phyloP scores from a whole-genome alignment of 2,888 invertebrate species.

The Pollenia angustigena region DNA sequence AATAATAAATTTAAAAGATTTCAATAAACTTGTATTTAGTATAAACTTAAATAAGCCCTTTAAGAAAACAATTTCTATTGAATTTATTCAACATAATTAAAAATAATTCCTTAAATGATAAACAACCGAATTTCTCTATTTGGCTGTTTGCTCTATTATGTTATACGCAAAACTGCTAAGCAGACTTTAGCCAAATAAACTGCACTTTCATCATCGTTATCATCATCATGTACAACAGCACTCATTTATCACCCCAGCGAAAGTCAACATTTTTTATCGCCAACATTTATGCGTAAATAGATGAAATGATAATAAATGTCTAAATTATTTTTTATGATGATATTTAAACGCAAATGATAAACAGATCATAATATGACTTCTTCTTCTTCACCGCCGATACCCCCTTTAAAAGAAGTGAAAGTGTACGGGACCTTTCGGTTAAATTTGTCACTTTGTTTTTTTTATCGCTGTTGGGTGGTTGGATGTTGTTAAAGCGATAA shows the following conservation, averaged over 20 bases:
- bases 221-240: background rate
- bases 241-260: constrained; percentile 8
- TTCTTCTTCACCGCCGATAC: constrained; percentile 6
- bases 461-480: constrained; percentile 18
- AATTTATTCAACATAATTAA: too few species aligned
- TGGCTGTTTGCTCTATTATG: background rate
- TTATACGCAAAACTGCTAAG: background rate
- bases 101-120: too few species aligned
- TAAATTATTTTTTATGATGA: constrained; percentile 45
- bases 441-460: constrained; percentile 13
- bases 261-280: constrained; percentile 40
- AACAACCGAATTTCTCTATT: background rate
- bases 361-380: constrained; percentile 46
- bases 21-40: background rate
- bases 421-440: constrained; percentile 11
- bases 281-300: constrained; percentile 16
- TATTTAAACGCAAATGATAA: constrained; percentile 49
- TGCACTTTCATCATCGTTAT: constrained; percentile 6
- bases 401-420: constrained; percentile 41
- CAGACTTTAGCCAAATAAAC: constrained; percentile 3
- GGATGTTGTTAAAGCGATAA: constrained; percentile 36
- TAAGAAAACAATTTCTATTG: too few species aligned
- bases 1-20: background rate
- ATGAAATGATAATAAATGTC: constrained; percentile 54
- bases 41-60: too few species aligned